These are phyloP conservation scores for Pygmarrhopalites habei DNA, from an alignment of 1,140 invertebrate species.

Conservation along the genomic window DNA sequence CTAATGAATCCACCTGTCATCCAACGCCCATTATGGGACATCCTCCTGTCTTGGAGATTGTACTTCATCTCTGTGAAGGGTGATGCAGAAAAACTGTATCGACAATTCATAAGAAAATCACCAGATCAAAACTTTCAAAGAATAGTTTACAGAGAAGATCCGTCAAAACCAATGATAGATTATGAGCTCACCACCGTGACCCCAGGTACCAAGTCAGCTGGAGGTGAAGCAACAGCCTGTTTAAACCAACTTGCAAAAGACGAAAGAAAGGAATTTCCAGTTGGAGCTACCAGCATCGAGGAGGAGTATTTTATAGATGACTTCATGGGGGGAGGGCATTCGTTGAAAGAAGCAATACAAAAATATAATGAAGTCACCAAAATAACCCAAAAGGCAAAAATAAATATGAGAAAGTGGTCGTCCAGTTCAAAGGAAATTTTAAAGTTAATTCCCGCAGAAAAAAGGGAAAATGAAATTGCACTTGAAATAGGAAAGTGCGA, in stretches of 20 bases:
- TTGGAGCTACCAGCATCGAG: neutral
- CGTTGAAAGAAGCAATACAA: neutral
- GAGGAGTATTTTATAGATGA: conserved; percentile 18
- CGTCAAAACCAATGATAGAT: conserved; percentile 17
- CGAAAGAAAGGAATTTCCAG: conserved; percentile 10
- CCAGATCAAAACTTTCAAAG: conserved; percentile 39
- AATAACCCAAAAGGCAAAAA: conserved; percentile 32
- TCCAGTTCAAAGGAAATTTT: conserved; percentile 36
- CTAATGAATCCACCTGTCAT: conserved; percentile 36
- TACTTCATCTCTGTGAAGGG: conserved; percentile 30
- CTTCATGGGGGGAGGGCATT: neutral
- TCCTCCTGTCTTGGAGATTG: conserved; percentile 34
- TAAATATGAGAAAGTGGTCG: conserved; percentile 43
- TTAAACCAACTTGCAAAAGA: conserved; percentile 39
- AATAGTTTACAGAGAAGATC: conserved; percentile 42
- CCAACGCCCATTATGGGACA: conserved; percentile 29
- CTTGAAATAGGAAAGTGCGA: conserved; percentile 22
- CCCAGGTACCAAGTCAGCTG: conserved; percentile 40
- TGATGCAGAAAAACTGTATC: conserved; percentile 41
- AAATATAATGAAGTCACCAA: conserved; percentile 29
- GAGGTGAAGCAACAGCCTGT: conserved; percentile 40
- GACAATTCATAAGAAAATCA: conserved; percentile 13
- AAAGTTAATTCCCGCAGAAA: conserved; percentile 11
- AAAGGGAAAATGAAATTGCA: conserved; percentile 7
- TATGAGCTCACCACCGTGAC: conserved; percentile 41